Percentiles rank a stretch among this genome's conserved stretches.
These are phyloP conservation scores for Ahaetulla prasina DNA, from an alignment of 2,113 vertebrate genomes.

Conservation along the genomic window DNA sequence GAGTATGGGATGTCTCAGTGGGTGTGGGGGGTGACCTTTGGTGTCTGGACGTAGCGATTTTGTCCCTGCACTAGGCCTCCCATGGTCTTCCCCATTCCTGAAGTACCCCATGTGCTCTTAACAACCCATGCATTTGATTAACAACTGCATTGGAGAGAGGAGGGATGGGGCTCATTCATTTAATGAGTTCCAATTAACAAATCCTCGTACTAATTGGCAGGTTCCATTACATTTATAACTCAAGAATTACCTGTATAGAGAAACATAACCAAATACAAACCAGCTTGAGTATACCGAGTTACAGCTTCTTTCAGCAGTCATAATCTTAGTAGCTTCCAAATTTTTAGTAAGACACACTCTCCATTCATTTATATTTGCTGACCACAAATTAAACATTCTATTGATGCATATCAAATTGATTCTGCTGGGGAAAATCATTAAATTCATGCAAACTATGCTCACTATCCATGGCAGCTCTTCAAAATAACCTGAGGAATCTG, in stretches of 20 bases:
- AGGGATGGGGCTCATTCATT: no score
- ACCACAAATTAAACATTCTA: background rate
- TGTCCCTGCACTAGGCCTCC: no score
- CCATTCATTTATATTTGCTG: background rate
- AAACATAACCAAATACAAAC: background rate
- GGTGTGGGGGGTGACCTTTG: no score
- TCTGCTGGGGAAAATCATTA: background rate
- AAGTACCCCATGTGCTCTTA: no score
- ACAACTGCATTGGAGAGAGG: no score
- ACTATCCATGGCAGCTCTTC: background rate
- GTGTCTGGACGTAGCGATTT: no score
- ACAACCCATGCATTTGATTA: no score
- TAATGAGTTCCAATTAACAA: no score
- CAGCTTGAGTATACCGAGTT: background rate
- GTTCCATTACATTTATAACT: no score
- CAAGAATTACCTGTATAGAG: background rate
- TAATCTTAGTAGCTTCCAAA: background rate
- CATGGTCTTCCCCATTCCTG: no score
- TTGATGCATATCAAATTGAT: background rate
- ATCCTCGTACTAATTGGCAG: no score
- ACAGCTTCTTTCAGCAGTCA: background rate
- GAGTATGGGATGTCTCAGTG: no score
- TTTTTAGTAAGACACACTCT: background rate
- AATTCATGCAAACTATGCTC: background rate
- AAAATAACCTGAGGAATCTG: background rate